These are phyloP conservation scores for Orchestes rusci DNA, from an alignment of 2,888 invertebrate species.

Conservation along the genomic window DNA sequence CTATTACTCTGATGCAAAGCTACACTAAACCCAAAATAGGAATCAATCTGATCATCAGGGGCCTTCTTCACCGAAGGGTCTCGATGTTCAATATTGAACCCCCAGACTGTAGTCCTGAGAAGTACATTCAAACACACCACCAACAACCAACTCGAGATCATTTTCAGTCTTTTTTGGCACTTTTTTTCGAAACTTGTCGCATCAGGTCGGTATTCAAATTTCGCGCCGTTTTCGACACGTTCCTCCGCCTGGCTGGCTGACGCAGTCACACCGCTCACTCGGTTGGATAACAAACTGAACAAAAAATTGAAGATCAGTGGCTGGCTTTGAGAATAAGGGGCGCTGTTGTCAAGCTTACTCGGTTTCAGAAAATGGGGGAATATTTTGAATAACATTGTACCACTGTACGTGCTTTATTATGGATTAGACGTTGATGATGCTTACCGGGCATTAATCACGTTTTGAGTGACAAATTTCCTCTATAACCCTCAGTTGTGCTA, in stretches of 20 bases:
- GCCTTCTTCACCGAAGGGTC: constrained; percentile 34
- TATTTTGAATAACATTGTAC: too few species aligned
- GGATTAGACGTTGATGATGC: too few species aligned
- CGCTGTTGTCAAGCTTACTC: constrained; percentile 12
- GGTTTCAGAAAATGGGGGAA: too few species aligned
- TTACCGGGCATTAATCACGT: too few species aligned
- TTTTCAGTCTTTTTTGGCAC: too few species aligned
- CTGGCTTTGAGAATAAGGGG: constrained; percentile 10
- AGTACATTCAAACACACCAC: constrained; percentile 15
- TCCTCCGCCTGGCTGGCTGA: too few species aligned
- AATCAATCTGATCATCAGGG: constrained; percentile 26
- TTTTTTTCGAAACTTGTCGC: too few species aligned
- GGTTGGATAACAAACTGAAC: not conserved
- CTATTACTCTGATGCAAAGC: constrained; percentile 32
- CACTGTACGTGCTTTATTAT: too few species aligned
- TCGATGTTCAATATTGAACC: constrained; percentile 35
- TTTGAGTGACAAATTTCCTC: too few species aligned
- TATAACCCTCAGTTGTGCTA: too few species aligned
- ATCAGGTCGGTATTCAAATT: not conserved
- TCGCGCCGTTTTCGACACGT: too few species aligned
- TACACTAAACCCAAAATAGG: constrained; percentile 37
- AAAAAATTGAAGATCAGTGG: not conserved
- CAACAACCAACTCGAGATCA: constrained; percentile 1
- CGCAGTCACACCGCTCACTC: not conserved
- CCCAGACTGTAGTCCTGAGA: constrained; percentile 26